Base-by-base conservation (phyloP, 2,113 vertebrate genomes). In the Lagopus leucura region DNA sequence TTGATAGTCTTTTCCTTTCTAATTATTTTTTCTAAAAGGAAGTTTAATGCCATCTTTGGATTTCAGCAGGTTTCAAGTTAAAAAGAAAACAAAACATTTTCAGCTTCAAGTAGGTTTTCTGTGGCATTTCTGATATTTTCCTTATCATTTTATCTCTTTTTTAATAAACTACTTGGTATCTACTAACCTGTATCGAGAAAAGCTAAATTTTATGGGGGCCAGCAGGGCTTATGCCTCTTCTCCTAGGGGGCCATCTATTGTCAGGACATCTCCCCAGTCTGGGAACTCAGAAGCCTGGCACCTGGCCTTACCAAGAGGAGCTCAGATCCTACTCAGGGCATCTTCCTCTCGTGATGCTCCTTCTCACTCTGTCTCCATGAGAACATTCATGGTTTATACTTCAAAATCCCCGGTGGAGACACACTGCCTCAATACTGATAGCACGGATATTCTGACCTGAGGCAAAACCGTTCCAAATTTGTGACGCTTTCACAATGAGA, bases 1-100 rank as follows among this genome's bases (percentile, higher is more conserved):
- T 94, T 94, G 64, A 95, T 86, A 1, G 0, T 64, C 65, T 86
- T 92, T 89, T 92, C 82, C 54, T 91, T 96, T 80, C 92, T 70
- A 94, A 83, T 93, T 95, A 72, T 43, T 22, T 93, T 74, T 78
- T 86, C 21, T 87, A 86, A 87, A 81, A 48, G 16, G 40, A 93
- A 89, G 27, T 75, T 90, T 73, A 90, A 64, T 47, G 30, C 76
- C 1, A 1, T 48, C n/a, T 90, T 63, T 66, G 43, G 38, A 78
- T 79, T 90, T 38, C 50, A 76, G 48, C 6, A 65, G 36, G 30
- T 86, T 58, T 89, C 45, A 45, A 58, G 20, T 38, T 81, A 72
- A 76, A 84, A 95, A 95, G 64, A 65, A 82, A 77, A 54, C n/a
- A 88, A 90, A 91, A 22, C 11, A n/a, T 11, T 84, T 86, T 58